These are phyloP conservation scores for Lobophora halterata DNA, from an alignment of 2,888 invertebrate genomes.

Conservation along the genomic window DNA sequence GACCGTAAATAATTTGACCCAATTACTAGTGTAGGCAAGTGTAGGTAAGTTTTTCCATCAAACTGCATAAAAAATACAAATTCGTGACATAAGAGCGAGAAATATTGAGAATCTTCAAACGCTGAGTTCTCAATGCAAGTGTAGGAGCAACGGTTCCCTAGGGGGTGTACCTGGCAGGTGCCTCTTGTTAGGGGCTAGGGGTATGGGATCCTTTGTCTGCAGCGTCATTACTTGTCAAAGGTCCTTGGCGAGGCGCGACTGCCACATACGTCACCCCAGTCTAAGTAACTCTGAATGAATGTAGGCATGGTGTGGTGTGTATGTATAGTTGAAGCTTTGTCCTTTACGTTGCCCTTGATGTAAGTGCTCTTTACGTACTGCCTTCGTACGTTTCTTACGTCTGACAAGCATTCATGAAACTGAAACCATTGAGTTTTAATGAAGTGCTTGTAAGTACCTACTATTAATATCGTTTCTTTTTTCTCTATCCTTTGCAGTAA, in stretches of 20 bases:
- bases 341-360: conserved; percentile 17
- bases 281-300: conserved; percentile 11
- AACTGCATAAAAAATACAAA: neutral
- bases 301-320: conserved; percentile 1
- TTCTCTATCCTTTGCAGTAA: too few relatives aligned
- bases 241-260: conserved; percentile 48
- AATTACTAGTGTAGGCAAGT: too few relatives aligned
- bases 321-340: conserved; percentile 13
- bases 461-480: too few relatives aligned
- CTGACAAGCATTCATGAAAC: neutral
- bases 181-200: too few relatives aligned
- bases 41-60: too few relatives aligned
- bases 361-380: conserved; percentile 11
- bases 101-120: conserved; percentile 36
- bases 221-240: conserved; percentile 77
- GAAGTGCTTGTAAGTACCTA: too few relatives aligned
- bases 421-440: too few relatives aligned
- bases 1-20: too few relatives aligned
- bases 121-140: conserved; percentile 37
- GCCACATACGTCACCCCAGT: conserved; percentile 38
- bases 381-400: too few relatives aligned
- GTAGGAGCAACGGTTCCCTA: conserved; percentile 40
- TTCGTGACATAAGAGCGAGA: neutral
- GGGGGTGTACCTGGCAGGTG: conserved; percentile 32
- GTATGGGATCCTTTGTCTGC: conserved; percentile 63